phyloP scores from a whole-genome alignment of 2,888 invertebrate species.

The Callinectes sapidus region DNA sequence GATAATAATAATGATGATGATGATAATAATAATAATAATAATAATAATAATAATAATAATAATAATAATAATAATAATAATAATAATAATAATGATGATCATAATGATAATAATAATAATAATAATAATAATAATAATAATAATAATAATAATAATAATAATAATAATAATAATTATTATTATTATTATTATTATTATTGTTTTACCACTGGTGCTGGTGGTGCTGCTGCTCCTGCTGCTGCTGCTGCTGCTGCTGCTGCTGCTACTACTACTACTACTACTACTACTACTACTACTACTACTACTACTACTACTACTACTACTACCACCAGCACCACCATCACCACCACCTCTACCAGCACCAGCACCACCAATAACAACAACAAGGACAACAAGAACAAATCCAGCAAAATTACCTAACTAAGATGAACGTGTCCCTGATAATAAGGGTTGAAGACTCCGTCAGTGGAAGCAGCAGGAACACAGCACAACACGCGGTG shows the following conservation, averaged over 20 bases:
- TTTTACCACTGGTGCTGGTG: neutral
- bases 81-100: neutral
- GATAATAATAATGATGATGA: neutral
- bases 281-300: neutral
- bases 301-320: constrained; percentile 12
- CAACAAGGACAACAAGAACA: neutral
- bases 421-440: neutral
- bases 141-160: too few relatives aligned
- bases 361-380: neutral
- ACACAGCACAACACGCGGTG: neutral
- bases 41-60: neutral
- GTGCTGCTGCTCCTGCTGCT: neutral
- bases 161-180: too few relatives aligned
- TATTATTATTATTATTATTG: too few relatives aligned
- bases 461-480: neutral
- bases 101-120: neutral
- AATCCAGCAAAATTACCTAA: neutral
- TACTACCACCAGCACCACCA: neutral
- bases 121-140: neutral
- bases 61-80: neutral
- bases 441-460: neutral
- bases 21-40: neutral
- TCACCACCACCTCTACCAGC: neutral
- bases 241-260: neutral
- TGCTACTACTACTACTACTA: neutral